Evolutionary conservation across 2,797 vertebrate species (phyloP).

Genomic region (Choloepus didactylus): DNA sequence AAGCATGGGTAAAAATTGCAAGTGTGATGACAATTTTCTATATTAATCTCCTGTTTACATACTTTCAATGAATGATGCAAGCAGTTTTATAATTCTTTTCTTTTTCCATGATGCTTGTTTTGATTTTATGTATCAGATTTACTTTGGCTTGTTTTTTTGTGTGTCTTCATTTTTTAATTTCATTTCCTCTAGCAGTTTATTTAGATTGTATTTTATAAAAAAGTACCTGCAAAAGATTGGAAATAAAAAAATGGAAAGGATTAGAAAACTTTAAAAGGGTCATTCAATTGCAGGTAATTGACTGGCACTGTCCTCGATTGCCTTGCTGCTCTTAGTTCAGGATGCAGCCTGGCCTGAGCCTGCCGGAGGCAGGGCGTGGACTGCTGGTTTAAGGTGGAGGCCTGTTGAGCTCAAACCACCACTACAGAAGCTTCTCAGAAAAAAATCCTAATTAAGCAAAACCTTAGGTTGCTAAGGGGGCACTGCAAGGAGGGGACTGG

Average conservation of each 20-base stretch:
- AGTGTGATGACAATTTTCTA: not conserved
- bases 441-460: not conserved
- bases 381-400: not conserved
- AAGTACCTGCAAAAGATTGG: not conserved
- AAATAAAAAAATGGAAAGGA: too few relatives aligned
- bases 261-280: not conserved
- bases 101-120: not conserved
- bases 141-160: not conserved
- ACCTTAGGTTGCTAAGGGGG: not conserved
- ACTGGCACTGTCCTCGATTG: not conserved
- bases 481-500: not conserved
- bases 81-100: not conserved
- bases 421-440: not conserved
- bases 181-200: not conserved
- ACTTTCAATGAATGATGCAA: not conserved
- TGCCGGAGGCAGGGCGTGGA: fast-evolving
- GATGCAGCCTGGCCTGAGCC: not conserved
- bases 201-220: not conserved
- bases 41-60: not conserved
- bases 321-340: not conserved
- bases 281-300: not conserved
- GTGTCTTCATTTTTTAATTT: not conserved
- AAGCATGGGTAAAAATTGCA: not conserved
- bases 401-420: not conserved
- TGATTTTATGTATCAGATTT: not conserved